Conservation (phyloP, 2,888 invertebrate genomes). For the Oasisia sp. region DNA sequence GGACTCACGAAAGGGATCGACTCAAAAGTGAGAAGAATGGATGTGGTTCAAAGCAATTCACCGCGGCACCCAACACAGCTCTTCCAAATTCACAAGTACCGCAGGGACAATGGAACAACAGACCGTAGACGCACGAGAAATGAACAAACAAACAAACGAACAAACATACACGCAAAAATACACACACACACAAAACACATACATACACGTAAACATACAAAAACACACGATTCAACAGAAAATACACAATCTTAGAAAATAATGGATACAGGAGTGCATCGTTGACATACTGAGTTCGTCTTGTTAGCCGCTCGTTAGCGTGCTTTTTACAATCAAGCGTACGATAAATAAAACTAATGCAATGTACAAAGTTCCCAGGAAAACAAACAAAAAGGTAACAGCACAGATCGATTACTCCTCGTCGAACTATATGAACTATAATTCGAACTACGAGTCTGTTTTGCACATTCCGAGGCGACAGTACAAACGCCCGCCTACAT, state of each 20-base stretch:
- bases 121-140: too few species aligned
- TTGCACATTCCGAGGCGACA: not conserved
- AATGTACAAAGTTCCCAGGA: not conserved
- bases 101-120: not conserved
- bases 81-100: not conserved
- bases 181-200: too few species aligned
- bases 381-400: not conserved
- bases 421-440: not conserved
- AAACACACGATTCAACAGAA: too few species aligned
- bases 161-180: too few species aligned
- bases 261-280: too few species aligned
- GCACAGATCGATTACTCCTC: not conserved
- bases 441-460: not conserved
- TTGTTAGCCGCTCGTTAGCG: too few species aligned
- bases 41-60: not conserved
- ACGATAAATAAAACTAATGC: not conserved
- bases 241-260: too few species aligned
- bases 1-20: not conserved
- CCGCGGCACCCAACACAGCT: not conserved
- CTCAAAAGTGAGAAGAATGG: not conserved
- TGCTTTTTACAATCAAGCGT: too few species aligned
- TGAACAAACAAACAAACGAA: too few species aligned
- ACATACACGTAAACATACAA: too few species aligned
- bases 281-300: too few species aligned
- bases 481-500: not conserved